phyloP scores from a whole-genome alignment of 1,140 invertebrate genomes.

The Ips nitidus region DNA sequence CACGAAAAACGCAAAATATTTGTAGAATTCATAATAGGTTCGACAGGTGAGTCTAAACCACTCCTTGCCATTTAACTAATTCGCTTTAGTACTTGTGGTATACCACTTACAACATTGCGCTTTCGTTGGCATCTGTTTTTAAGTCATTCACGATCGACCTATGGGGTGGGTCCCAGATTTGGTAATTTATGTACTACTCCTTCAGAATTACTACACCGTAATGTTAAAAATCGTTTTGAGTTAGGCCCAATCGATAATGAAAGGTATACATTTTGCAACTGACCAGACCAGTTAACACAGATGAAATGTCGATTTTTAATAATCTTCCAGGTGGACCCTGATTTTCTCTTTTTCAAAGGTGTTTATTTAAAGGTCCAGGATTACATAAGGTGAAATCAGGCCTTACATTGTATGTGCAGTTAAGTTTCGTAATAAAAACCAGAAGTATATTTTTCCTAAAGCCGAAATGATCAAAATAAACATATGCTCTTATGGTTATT shows the following conservation, averaged over 20 bases:
- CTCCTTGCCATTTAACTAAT: conserved; percentile 12
- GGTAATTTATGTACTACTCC: background rate
- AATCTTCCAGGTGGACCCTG: no score
- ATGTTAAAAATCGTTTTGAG: no score
- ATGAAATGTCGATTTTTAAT: no score
- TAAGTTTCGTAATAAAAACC: background rate
- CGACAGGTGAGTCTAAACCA: conserved; percentile 15
- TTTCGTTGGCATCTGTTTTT: background rate
- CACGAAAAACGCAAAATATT: conserved; percentile 2
- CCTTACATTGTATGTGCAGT: background rate
- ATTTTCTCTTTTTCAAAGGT: no score
- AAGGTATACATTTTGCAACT: no score
- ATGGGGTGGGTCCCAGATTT: conserved; percentile 1
- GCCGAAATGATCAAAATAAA: conserved; percentile 8
- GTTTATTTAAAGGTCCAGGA: no score
- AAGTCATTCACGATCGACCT: background rate
- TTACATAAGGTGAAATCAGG: no score
- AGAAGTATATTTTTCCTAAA: conserved; percentile 4
- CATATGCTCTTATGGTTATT: conserved; percentile 6
- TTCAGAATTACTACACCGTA: no score
- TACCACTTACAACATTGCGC: conserved; percentile 2
- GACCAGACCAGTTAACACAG: no score
- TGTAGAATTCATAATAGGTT: conserved; percentile 17
- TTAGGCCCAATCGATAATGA: no score
- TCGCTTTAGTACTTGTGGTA: conserved; percentile 1